phyloP scores from a whole-genome alignment of 2,797 vertebrate species.

The Cynopterus sphinx region DNA sequence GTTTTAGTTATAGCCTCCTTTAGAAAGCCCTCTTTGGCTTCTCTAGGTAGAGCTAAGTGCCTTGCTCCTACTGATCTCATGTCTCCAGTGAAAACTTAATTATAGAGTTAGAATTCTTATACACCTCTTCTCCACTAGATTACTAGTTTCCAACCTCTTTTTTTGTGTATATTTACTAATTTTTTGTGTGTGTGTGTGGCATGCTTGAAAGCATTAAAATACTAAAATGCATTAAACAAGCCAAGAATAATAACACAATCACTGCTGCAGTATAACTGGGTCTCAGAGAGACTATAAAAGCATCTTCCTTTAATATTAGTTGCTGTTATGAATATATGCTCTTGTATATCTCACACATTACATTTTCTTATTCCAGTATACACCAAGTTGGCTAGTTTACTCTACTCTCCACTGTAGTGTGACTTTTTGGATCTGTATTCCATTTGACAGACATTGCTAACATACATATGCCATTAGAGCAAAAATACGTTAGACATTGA shows the following conservation, averaged over 20 bases:
- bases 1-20: not conserved
- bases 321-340: not conserved
- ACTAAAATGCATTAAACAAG: not conserved
- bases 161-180: not conserved
- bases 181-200: not conserved
- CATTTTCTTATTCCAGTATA: not conserved
- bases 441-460: not conserved
- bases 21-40: not conserved
- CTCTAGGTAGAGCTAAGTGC: not conserved
- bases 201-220: conserved; percentile 8
- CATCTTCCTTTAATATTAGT: not conserved
- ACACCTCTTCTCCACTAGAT: not conserved
- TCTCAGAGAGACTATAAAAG: not conserved
- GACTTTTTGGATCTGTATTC: not conserved
- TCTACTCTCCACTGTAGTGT: not conserved
- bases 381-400: too few relatives aligned
- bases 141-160: not conserved
- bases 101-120: not conserved
- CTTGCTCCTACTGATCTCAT: not conserved
- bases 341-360: not conserved
- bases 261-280: not conserved
- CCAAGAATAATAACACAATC: not conserved
- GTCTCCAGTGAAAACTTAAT: not conserved
- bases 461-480: not conserved
- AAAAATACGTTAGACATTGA: not conserved